Conservation (phyloP, 2,113 vertebrate genomes). For the Chauna torquata region DNA sequence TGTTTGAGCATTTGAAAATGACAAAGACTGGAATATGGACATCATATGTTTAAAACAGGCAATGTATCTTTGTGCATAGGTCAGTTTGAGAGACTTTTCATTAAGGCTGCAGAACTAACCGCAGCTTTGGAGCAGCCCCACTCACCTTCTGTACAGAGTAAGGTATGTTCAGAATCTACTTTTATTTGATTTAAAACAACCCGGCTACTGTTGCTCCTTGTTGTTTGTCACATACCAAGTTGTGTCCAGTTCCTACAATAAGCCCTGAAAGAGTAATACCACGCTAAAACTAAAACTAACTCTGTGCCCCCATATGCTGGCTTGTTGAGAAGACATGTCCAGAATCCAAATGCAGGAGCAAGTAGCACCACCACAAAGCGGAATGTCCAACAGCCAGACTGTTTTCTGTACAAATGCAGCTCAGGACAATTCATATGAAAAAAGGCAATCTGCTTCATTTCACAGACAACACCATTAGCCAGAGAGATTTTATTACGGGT, state of each 20-base stretch:
- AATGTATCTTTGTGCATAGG: not conserved
- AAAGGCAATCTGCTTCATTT: not conserved
- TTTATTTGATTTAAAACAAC: not conserved
- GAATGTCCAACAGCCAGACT: not conserved
- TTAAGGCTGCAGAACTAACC: not conserved
- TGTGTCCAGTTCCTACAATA: not conserved
- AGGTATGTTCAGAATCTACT: not conserved
- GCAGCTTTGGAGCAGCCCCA: not conserved
- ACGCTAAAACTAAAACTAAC: not conserved
- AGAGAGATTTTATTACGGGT: not conserved
- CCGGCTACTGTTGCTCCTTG: not conserved
- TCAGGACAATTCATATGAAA: not conserved
- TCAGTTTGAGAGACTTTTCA: not conserved
- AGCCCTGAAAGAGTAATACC: not conserved
- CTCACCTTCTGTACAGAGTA: not conserved
- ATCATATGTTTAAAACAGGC: not conserved
- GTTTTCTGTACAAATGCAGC: not conserved
- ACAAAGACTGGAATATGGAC: not conserved
- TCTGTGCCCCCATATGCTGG: accelerated
- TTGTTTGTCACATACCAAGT: not conserved
- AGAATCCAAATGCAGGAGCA: not conserved
- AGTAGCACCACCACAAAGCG: not conserved
- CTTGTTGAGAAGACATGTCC: not conserved
- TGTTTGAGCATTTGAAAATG: not conserved
- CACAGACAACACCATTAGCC: not conserved